Base-by-base conservation (phyloP, 1,140 invertebrate species). In the Varroa destructor region DNA sequence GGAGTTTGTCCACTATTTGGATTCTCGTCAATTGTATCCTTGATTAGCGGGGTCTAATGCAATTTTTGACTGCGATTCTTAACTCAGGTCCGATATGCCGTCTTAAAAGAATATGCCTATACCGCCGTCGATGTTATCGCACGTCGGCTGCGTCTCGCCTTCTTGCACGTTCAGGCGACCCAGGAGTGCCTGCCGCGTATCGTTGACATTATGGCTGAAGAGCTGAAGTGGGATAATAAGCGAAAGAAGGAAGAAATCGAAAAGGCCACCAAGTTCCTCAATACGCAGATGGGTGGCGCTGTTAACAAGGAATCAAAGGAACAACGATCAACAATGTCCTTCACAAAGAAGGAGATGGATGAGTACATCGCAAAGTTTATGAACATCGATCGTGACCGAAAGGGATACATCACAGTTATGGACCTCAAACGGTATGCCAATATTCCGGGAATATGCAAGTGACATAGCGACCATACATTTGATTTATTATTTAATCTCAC, bases 391-490 rank as follows among this genome's bases (percentile, higher is more conserved):
- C 88, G 88, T 75, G 95, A 97, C 78, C 87, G 88, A 76, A 99
- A 99, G 80, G 96, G 96, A 75, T 98, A 93, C 77, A 93, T 99
- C 58, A 97, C 93, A 51, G 89, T 98, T 73, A 97, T 95, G 79
- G 96, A 99, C 80, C 91, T 99, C 73, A 84, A 94, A 74, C 84
- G 89, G 91, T 79, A 85, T 75, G 56, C 46, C 8, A 8, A 51
- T 51, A 3, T 51, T 51, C 46, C 8, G 46, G 46, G 46, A 3
- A 8, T 3, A 3, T 51, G 54, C 73, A 72, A 70, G 6, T 8
- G 0, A 58, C 12, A 40, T 73, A 55, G 46, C 71, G 46, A 8
- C 46, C 46, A 8, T 8, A 3, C 46, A 56, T 72, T 8, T 37
- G 40, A 43, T 0, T 43, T 73, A 25, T 1, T 25, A 54, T 12